Percentiles rank a stretch among this genome's conserved stretches.
phyloP scores from a whole-genome alignment of 2,888 invertebrate species.

The Corythucha ciliata region DNA sequence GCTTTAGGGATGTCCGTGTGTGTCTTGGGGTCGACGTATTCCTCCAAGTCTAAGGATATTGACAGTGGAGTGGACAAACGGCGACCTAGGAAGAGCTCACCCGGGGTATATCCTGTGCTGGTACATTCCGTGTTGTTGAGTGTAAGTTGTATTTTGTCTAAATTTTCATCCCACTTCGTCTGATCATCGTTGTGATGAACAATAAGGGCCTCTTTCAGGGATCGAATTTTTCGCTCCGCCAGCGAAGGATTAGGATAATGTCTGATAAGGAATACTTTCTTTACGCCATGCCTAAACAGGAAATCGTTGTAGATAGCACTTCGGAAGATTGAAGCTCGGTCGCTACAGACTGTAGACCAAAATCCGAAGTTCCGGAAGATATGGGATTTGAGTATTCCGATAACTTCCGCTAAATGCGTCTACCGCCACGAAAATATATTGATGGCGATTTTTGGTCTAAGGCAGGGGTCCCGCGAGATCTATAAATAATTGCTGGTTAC shows the following conservation, averaged over 20 bases:
- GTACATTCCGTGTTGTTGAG: constrained; percentile 12
- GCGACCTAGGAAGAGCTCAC: constrained; percentile 14
- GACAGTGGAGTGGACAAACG: constrained; percentile 8
- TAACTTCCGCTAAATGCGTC: constrained; percentile 13
- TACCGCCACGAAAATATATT: constrained; percentile 9
- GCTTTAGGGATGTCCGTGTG: background rate
- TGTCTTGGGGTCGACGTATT: no score
- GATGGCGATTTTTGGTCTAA: background rate
- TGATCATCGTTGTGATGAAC: constrained; percentile 6
- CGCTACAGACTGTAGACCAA: constrained; percentile 2
- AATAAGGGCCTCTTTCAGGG: constrained; percentile 11
- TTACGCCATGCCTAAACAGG: background rate
- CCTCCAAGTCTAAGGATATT: constrained; percentile 13
- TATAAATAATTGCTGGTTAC: constrained; percentile 7
- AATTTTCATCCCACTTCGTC: constrained; percentile 7
- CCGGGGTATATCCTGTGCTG: constrained; percentile 14
- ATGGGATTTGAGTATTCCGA: constrained; percentile 1
- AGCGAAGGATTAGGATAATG: constrained; percentile 13
- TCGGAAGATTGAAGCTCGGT: constrained; percentile 6
- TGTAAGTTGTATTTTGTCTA: constrained; percentile 3
- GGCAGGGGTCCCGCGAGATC: constrained; percentile 16
- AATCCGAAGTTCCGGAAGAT: constrained; percentile 11
- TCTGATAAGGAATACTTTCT: background rate
- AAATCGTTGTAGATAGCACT: background rate
- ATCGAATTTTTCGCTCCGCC: constrained; percentile 15